A percentile compares a stretch with the other conserved stretches of the same genome.
Evolutionary conservation across 2,797 vertebrate genomes (phyloP).

Genomic region (Nannoperca obscura): DNA sequence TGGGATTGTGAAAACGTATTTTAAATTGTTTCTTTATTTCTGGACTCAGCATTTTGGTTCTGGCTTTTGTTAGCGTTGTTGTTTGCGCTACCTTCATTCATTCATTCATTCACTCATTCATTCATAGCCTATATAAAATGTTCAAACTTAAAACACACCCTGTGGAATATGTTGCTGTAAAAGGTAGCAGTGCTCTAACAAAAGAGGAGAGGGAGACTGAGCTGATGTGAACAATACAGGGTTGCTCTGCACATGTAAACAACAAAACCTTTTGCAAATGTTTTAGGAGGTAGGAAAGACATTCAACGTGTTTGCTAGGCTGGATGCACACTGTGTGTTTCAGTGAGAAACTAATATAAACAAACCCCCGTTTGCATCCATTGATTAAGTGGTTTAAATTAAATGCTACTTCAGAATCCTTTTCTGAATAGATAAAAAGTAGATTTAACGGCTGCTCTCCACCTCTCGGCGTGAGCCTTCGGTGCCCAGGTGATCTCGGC

Average conservation of each 20-base stretch:
- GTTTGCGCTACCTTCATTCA: not conserved
- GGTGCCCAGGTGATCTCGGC: slow-evolving; percentile 1
- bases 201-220: not conserved
- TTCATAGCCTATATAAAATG: not conserved
- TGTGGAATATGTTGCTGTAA: not conserved
- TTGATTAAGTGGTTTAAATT: slow-evolving; percentile 10
- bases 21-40: not conserved
- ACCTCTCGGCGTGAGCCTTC: slow-evolving; percentile 2
- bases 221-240: not conserved
- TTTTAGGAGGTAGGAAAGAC: not conserved
- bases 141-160: not conserved
- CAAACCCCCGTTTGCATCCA: slow-evolving; percentile 3
- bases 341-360: slow-evolving; percentile 1
- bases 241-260: not conserved
- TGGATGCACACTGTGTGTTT: slow-evolving; percentile 7
- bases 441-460: not conserved
- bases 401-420: not conserved
- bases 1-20: not conserved
- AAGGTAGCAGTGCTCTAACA: not conserved
- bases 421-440: not conserved
- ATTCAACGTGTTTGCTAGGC: not conserved
- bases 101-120: not conserved
- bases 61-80: not conserved
- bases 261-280: not conserved
- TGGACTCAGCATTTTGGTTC: not conserved